Base-by-base conservation (phyloP, 2,113 vertebrate genomes). In the Actinemys pallida region DNA sequence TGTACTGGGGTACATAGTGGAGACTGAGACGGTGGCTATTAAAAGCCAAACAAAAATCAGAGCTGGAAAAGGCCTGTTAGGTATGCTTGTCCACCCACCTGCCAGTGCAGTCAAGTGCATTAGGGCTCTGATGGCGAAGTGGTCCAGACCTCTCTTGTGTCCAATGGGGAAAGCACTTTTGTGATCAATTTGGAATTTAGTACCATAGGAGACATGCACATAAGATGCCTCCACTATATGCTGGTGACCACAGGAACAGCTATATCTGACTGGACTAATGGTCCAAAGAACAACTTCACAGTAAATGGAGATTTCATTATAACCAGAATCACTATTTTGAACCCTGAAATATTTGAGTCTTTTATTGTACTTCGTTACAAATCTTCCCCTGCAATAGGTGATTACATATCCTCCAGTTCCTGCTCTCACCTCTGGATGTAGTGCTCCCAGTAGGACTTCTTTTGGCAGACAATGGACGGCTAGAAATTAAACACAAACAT, bases 391-490 rank as follows among this genome's bases (percentile, higher is more conserved):
- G 79, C 12, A 92, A 88, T 86, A 93, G 4, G 27, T 10, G 3
- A 87, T 20, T 1, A 6, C 6, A 27, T 85, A 87, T 91, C 90
- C 78, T 72, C 42, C 76, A 88, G 81, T 39, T 93, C 25, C 14
- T 35, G 7, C 39, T 90, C 99, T 99, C 97, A 99, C 99, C 99
- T 98, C 99, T 98, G 24, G 99, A 99, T 72, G 99, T 98, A 94
- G 99, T 98, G 75, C 99, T 99, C 97, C 99, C 99, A 42, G 99
- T 99, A 65, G 99, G 99, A 75, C 98, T 99, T 97, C 98, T 99
- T 98, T 99, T 99, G 96, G 99, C 98, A 96, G 99, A 99, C 39
- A 99, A 90, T 0, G 99, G 99, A 75, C 99, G 99, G 97, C 99
- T 99, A 96, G 35, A 96, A 96, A 1, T 81, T 25, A 89, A 84